Conservation (phyloP, 2,888 invertebrate species). For the Limnephilus lunatus region DNA sequence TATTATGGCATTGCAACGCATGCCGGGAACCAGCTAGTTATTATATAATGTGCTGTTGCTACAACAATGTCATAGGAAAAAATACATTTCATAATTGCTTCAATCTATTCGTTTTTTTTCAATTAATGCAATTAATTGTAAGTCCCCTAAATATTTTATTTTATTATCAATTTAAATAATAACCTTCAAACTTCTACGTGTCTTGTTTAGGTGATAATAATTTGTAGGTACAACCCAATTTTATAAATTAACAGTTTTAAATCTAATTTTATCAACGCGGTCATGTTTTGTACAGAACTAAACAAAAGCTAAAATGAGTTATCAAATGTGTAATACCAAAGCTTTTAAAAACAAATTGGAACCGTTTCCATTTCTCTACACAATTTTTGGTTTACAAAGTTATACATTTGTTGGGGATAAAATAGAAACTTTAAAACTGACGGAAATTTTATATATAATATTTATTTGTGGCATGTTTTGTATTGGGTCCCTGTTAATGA, state of each 20-base stretch:
- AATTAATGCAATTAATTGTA: neutral
- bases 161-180: neutral
- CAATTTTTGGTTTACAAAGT: neutral
- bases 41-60: too few relatives aligned
- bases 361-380: neutral
- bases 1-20: too few relatives aligned
- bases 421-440: neutral
- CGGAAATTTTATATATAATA: neutral
- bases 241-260: neutral
- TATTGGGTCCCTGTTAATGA: neutral
- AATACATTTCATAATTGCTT: too few relatives aligned
- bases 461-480: neutral
- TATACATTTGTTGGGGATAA: neutral
- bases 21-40: too few relatives aligned
- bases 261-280: neutral
- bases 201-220: too few relatives aligned
- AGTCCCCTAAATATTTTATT: too few relatives aligned
- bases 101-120: too few relatives aligned
- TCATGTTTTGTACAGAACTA: neutral
- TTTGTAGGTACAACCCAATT: neutral
- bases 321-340: neutral
- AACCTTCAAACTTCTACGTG: neutral
- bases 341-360: slow-evolving; percentile 1
- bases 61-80: too few relatives aligned
- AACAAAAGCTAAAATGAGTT: neutral